Conservation (phyloP, 2,888 invertebrate genomes). For the Chesias legatella region DNA sequence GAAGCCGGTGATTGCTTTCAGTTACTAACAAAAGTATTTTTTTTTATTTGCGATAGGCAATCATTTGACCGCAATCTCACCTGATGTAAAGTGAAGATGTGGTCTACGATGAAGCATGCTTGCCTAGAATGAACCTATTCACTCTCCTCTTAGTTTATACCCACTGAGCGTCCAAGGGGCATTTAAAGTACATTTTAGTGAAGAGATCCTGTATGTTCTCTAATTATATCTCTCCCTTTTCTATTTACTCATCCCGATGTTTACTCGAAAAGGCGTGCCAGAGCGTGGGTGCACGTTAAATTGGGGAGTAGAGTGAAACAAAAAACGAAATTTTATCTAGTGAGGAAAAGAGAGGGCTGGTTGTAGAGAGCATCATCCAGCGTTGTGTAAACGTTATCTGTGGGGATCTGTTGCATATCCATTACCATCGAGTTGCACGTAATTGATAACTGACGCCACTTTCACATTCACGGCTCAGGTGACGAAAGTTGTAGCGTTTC, state of each 20-base stretch:
- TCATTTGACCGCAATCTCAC: no score
- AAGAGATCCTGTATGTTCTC: slow-evolving; percentile 64
- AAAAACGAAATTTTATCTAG: slow-evolving; percentile 52
- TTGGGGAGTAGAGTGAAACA: slow-evolving; percentile 72
- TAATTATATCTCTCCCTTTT: slow-evolving; percentile 76
- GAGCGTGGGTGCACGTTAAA: slow-evolving; percentile 73
- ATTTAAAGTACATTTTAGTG: slow-evolving; percentile 32
- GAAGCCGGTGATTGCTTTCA: no score
- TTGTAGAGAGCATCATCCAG: slow-evolving; percentile 40
- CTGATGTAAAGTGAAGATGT: no score
- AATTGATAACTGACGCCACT: slow-evolving; percentile 59
- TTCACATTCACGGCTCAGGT: slow-evolving; percentile 53
- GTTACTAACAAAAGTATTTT: no score
- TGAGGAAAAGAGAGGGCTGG: slow-evolving; percentile 53
- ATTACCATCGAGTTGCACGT: slow-evolving; percentile 50
- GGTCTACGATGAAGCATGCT: no score
- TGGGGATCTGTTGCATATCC: slow-evolving; percentile 57
- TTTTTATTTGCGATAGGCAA: no score
- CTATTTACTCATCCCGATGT: slow-evolving; percentile 75
- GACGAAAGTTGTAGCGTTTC: slow-evolving; percentile 30
- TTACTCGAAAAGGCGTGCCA: slow-evolving; percentile 73
- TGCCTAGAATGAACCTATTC: no score
- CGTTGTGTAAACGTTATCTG: slow-evolving; percentile 57
- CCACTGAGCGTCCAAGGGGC: slow-evolving; percentile 7
- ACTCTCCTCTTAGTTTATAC: slow-evolving; percentile 11